Evolutionary conservation across 2,113 vertebrate genomes (phyloP).

Genomic region (Anhinga anhinga): DNA sequence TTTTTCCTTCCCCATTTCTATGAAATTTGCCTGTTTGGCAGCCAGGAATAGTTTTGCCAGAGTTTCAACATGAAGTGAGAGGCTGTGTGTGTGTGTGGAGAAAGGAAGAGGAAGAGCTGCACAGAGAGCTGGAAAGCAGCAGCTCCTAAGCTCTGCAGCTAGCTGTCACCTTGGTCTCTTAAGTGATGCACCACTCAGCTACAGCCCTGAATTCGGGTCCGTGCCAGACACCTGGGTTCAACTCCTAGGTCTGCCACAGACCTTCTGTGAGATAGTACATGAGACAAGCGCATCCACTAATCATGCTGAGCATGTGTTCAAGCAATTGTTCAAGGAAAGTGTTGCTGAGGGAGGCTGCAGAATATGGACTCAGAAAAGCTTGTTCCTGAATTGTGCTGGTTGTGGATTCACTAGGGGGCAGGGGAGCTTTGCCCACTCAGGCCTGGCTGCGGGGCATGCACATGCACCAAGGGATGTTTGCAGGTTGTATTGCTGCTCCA

Average conservation of each 20-base stretch:
- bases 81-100: background rate
- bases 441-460: background rate
- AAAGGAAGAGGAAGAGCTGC: background rate
- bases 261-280: background rate
- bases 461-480: background rate
- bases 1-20: background rate
- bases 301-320: background rate
- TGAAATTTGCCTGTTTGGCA: background rate
- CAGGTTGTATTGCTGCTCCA: background rate
- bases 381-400: background rate
- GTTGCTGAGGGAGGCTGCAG: background rate
- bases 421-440: background rate
- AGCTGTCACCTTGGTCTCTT: background rate
- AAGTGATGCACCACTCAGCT: background rate
- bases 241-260: background rate
- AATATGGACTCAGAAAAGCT: background rate
- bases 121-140: background rate
- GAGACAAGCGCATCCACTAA: background rate
- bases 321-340: background rate
- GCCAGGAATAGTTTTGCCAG: background rate
- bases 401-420: background rate
- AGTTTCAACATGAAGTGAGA: background rate
- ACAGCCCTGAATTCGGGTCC: background rate
- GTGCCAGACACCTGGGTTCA: background rate
- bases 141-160: background rate